These are phyloP conservation scores for Corythornis vintsioides DNA, from an alignment of 2,113 vertebrate species.

Conservation along the genomic window DNA sequence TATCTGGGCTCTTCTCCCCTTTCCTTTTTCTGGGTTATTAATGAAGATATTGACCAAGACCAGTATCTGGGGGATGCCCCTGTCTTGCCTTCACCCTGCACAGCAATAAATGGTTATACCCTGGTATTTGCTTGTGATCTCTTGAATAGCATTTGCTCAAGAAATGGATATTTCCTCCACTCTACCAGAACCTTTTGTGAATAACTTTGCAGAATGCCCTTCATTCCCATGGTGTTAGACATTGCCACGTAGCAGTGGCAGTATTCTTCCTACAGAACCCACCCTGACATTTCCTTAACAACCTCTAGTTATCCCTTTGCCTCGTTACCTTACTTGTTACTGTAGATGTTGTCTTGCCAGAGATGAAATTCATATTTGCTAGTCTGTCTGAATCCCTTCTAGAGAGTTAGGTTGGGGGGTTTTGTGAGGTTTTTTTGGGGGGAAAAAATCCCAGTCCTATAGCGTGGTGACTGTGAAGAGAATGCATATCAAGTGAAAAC, in stretches of 20 bases:
- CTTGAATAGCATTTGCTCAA: not conserved
- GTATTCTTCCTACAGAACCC: not conserved
- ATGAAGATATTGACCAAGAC: not conserved
- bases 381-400: not conserved
- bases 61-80: not conserved
- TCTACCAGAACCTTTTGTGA: not conserved
- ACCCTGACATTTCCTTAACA: not conserved
- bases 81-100: not conserved
- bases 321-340: not conserved
- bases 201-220: not conserved
- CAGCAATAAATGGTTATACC: not conserved
- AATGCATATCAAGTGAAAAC: not conserved
- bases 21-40: not conserved
- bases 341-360: not conserved
- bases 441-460: not conserved
- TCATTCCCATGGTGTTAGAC: not conserved
- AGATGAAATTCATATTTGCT: not conserved
- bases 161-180: not conserved
- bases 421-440: not conserved
- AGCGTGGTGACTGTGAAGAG: not conserved
- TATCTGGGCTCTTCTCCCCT: not conserved
- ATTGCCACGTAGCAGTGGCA: accelerated
- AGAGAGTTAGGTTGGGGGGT: not conserved
- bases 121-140: not conserved
- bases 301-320: not conserved